Evolutionary conservation across 2,797 vertebrate species (phyloP), one percentile per base, ranked within the genome.

Genomic region (Coregonus suidteri): DNA sequence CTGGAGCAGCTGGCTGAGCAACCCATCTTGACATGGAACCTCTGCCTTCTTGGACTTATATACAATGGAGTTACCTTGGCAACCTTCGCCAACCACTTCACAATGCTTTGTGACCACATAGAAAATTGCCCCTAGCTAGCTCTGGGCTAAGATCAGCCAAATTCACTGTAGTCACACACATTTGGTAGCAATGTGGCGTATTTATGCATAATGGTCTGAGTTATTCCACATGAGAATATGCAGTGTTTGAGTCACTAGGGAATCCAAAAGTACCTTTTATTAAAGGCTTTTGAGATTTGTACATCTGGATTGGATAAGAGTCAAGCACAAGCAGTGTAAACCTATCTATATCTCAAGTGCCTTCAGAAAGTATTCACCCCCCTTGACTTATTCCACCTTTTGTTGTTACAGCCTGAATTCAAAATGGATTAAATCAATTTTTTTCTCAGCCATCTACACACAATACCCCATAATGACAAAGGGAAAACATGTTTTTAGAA

Each of bases 71-170:
- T 84, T 74, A 4, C 77, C 77, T 80, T 87, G 84, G 86, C 76
- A 90, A 93, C 93, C 20, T 86, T 91, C 89, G 86, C 82, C 77
- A 86, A 65, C 75, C 75, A 62, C 25, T 35, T 25, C 25, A 80
- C 30, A 47, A 68, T 52, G 56, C 30, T 52, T 31, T 73, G 13
- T 56, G 72, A 65, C 51, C 53, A 79, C 35, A 75, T 80, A 25
- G 20, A 9, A 80, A 71, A 11, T 70, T n/a, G 9, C 16, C 9
- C 9, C 9, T 47, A 47, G 9, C 9, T 47, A 47, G 41, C 11
- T 47, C 18, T 37, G 18, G 16, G 67, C 1, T 35, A 41, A 69
- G 25, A 9, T 47, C 3, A 47, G 2, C 41, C 41, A 47, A 47
- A 47, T 11, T 34, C 0, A 18, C 51, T 20, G 18, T 20, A 5